Evolutionary conservation across 2,113 vertebrate genomes (phyloP), one percentile per base, ranked within the genome.

Genomic region (Austrofundulus limnaeus): DNA sequence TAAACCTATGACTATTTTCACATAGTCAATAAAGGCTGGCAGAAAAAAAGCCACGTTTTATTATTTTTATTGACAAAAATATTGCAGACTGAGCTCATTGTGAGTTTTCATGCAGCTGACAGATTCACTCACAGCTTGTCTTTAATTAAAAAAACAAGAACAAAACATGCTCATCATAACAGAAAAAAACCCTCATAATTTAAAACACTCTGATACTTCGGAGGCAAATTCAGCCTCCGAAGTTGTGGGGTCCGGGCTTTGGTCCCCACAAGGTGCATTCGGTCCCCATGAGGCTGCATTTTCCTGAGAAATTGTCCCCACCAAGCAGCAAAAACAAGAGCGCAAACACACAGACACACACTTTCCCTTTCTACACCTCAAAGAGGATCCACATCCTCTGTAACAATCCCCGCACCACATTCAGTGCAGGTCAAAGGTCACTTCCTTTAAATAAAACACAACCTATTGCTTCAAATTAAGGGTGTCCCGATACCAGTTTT

Each of bases 31-130:
- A 28, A 24, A n/a, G n/a, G 63, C 41, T 45, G 2, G 3, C 20
- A 56, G 14, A 51, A n/a, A 34, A 47, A 14, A 59, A 42, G 62
- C 25, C 6, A 14, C 9, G 43, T 66, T 64, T 62, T 14, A 43
- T 65, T 39, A 66, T 1, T 19, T 79, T 66, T 72, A 74, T 82
- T 74, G 46, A 8, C 9, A 19, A 41, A 38, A 25, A 37, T 14
- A 8, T 39, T 31, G 20, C 15, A 47, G 34, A 60, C n/a, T 68
- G 64, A 38, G 28, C 49, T 15, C 24, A 13, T 28, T 37, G 37
- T 58, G 20, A 24, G 15, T 14, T 53, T 9, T 34, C 9, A 10
- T 34, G 49, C 12, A 20, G 4, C 1, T 14, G 11, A 17, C 9
- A 20, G 17, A 41, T 19, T n/a, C 23, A 34, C 41, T 3, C 1